Evolutionary conservation across 1,140 invertebrate species (phyloP), one percentile per base, ranked within the genome.

Genomic region (Pantala flavescens): DNA sequence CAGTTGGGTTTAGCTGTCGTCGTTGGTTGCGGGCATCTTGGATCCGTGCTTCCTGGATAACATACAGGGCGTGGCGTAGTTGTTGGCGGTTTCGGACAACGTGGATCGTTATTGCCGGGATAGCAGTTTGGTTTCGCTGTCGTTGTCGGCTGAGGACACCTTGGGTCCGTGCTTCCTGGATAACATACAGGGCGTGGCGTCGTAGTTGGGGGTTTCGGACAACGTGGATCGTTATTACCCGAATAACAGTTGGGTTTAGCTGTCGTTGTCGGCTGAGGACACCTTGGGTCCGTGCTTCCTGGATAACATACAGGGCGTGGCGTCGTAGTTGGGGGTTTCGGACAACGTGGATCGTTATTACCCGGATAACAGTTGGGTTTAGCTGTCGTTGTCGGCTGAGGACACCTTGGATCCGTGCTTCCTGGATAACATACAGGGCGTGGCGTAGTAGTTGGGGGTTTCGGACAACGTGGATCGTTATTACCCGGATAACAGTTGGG

Each of bases 261-360:
- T 14, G 74, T 71, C 42, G 79, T 74, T 71, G 78, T 78, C 1
- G 77, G 78, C n/a, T 74, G 76, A 71, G 78, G 42, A 77, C 82
- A 85, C 28, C 81, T 78, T 23, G 82, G 81, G 79, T 85, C 83
- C 5, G 74, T 81, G n/a, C 79, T 75, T 14, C 78, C 77, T 42
- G 77, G 78, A 73, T 74, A 77, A 73, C 77, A 79, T 0, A 77
- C 78, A 12, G 78, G 49, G 14, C 77, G 16, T 76, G 75, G n/a
- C 74, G 19, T 7, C 71, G 49, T 23, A 3, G 74, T 42, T 5
- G 79, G 77, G 70, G 24, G 78, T 70, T 70, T 76, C 71, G 81
- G 82, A 77, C 82, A 83, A 21, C 81, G 76, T 0, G 81, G 79
- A 78, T 83, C 82, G 23, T 70, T 79, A 2, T 80, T 80, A 70